Conservation (phyloP, 2,113 vertebrate species). For the Psittacus erithacus region DNA sequence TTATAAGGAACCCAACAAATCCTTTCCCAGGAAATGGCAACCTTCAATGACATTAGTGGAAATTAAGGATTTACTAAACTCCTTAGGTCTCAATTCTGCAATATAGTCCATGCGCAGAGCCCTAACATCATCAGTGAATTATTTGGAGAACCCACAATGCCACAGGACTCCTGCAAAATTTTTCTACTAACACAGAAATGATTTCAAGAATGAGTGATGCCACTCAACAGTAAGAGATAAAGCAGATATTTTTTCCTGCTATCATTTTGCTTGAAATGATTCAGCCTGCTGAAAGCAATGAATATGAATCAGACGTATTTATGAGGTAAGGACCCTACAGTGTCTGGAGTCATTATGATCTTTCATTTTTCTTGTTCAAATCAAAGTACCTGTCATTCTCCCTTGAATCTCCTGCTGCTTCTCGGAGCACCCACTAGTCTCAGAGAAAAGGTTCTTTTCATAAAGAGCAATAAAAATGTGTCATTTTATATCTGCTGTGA, state of each 20-base stretch:
- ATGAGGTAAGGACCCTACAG: slow-evolving; percentile 39
- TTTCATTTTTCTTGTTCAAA: slow-evolving; percentile 52
- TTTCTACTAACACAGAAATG: not conserved
- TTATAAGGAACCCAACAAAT: not conserved
- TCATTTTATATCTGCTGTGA: not conserved
- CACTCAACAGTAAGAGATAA: not conserved
- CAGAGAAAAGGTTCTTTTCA: not conserved
- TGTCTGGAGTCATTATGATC: slow-evolving; percentile 37
- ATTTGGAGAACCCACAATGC: not conserved
- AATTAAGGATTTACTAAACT: not conserved
- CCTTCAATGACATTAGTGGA: not conserved
- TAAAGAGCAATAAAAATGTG: not conserved
- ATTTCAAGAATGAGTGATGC: slow-evolving; percentile 2
- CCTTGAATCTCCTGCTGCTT: slow-evolving; percentile 29
- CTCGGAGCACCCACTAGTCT: not conserved
- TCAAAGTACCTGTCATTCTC: slow-evolving; percentile 36
- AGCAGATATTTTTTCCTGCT: not conserved
- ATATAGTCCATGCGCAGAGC: not conserved
- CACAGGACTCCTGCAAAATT: not conserved
- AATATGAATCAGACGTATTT: slow-evolving; percentile 61
- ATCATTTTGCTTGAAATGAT: slow-evolving; percentile 27
- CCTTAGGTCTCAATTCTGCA: not conserved
- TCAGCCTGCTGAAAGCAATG: slow-evolving; percentile 34
- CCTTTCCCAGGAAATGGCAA: not conserved
- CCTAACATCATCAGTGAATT: not conserved